Percentiles rank a stretch among this genome's conserved stretches.
phyloP scores from a whole-genome alignment of 2,888 invertebrate genomes.

The Lamproptera curius region DNA sequence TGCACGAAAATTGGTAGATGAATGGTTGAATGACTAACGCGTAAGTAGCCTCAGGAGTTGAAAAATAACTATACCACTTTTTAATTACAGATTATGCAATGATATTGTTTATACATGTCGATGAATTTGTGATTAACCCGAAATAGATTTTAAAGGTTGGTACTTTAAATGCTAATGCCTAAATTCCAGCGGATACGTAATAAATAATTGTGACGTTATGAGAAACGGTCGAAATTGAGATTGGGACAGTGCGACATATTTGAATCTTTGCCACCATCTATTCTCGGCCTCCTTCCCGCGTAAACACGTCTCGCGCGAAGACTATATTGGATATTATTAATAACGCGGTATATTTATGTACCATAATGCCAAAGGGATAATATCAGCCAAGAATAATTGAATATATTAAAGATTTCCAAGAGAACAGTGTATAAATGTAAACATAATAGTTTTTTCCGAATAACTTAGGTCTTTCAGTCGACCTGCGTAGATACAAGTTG shows the following conservation, averaged over 20 bases:
- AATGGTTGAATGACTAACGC: too few species aligned
- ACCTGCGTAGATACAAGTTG: neutral
- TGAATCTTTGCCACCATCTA: constrained; percentile 74
- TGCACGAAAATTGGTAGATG: neutral
- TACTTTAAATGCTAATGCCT: neutral
- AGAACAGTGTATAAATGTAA: neutral
- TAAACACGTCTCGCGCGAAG: constrained; percentile 51
- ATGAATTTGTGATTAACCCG: too few species aligned
- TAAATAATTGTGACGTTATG: constrained; percentile 43
- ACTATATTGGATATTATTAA: constrained; percentile 24
- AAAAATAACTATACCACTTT: too few species aligned
- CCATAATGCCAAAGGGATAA: constrained; percentile 7
- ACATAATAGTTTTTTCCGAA: neutral
- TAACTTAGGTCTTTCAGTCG: neutral
- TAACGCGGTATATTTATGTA: constrained; percentile 15
- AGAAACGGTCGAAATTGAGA: constrained; percentile 52
- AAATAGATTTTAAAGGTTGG: neutral
- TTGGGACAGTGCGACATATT: constrained; percentile 71
- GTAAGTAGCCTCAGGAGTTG: too few species aligned
- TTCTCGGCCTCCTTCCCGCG: constrained; percentile 56
- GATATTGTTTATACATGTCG: too few species aligned
- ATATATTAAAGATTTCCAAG: neutral
- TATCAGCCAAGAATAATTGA: neutral
- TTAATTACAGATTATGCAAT: too few species aligned
- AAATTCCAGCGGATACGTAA: constrained; percentile 20